These are phyloP conservation scores for Mythimna vitellina DNA, from an alignment of 2,888 invertebrate species.

Conservation along the genomic window DNA sequence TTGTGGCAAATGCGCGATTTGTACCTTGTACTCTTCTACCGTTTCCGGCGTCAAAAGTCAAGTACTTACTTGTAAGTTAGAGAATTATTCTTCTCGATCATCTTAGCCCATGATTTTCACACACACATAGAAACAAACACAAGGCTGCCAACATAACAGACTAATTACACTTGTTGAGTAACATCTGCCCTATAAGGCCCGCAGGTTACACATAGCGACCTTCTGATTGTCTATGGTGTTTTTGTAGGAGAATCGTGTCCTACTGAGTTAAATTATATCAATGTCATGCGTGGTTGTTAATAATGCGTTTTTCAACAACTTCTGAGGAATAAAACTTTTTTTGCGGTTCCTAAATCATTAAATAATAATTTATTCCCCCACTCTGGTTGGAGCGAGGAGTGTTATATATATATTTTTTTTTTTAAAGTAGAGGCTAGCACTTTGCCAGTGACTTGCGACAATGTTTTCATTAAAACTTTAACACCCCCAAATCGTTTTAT, in stretches of 20 bases:
- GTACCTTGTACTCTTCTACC: background rate
- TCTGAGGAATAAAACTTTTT: too few relatives aligned
- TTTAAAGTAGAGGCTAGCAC: too few relatives aligned
- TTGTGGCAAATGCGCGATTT: background rate
- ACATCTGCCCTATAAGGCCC: conserved; percentile 57
- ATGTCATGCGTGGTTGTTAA: conserved; percentile 10
- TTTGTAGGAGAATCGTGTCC: conserved; percentile 40
- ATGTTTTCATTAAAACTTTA: too few relatives aligned
- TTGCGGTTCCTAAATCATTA: too few relatives aligned
- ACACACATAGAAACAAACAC: conserved; percentile 33
- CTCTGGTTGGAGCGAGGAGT: too few relatives aligned
- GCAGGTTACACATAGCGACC: conserved; percentile 45
- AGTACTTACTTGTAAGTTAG: background rate
- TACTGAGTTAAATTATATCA: conserved; percentile 14
- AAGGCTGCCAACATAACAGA: conserved; percentile 52
- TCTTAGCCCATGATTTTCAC: conserved; percentile 31
- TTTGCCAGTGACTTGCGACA: too few relatives aligned
- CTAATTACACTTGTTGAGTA: conserved; percentile 60
- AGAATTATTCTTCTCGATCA: conserved; percentile 6
- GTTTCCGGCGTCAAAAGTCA: conserved; percentile 33
- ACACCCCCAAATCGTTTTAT: too few relatives aligned
- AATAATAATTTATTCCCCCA: too few relatives aligned
- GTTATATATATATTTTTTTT: too few relatives aligned
- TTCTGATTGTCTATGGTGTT: conserved; percentile 52
- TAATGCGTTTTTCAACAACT: too few relatives aligned